A percentile compares a stretch with the other conserved stretches of the same genome.
phyloP scores from a whole-genome alignment of 2,888 invertebrate species.

The Rotaria sp. region DNA sequence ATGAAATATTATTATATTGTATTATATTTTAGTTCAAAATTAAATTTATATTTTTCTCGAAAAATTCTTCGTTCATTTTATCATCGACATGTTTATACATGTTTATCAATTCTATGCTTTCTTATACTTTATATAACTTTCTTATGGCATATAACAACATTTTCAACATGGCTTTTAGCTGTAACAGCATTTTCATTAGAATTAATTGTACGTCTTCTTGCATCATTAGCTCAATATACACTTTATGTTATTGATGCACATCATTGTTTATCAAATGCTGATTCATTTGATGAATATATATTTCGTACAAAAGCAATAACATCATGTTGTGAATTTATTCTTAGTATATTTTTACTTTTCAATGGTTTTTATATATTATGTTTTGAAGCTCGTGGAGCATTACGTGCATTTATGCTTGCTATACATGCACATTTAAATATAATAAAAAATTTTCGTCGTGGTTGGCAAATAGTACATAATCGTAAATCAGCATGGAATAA shows the following conservation, averaged over 20 bases:
- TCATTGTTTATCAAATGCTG: slow-evolving; percentile 50
- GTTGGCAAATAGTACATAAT: slow-evolving; percentile 85
- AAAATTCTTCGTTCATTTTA: not conserved
- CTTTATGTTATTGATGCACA: slow-evolving; percentile 79
- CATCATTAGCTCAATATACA: slow-evolving; percentile 77
- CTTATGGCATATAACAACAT: slow-evolving; percentile 74
- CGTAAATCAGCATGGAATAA: slow-evolving; percentile 65
- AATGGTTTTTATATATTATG: slow-evolving; percentile 86
- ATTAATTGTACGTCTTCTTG: slow-evolving; percentile 78
- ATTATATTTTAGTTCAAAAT: no score
- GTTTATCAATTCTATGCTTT: not conserved
- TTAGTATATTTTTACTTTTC: slow-evolving; percentile 82
- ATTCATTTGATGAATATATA: slow-evolving; percentile 83
- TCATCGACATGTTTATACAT: not conserved
- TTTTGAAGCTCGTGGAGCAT: slow-evolving; percentile 86
- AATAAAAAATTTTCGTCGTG: slow-evolving; percentile 76
- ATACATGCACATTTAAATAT: slow-evolving; percentile 95
- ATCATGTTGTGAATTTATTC: slow-evolving; percentile 84
- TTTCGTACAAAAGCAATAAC: slow-evolving; percentile 81
- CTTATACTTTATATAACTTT: not conserved
- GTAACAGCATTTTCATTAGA: slow-evolving; percentile 87
- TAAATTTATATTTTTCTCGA: not conserved
- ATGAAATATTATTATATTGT: no score
- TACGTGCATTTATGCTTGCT: slow-evolving; percentile 88
- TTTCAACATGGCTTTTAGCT: slow-evolving; percentile 83